Evolutionary conservation across 2,888 invertebrate species (phyloP).

Genomic region (Creontiades dilutus): DNA sequence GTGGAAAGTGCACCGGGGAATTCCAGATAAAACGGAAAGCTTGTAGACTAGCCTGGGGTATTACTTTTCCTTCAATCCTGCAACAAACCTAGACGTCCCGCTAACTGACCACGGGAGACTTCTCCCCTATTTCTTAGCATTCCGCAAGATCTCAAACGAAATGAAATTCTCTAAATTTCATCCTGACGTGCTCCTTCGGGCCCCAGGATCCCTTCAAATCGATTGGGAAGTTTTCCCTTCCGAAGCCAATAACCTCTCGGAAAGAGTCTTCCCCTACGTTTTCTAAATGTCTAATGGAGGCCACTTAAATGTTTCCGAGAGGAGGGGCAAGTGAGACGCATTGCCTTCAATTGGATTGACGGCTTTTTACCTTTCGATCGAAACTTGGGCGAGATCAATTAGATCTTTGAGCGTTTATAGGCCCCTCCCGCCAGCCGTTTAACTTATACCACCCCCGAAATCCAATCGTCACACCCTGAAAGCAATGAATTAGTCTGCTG

Average conservation of each 20-base stretch:
- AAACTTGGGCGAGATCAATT: slow-evolving; percentile 52
- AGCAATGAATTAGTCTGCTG: not conserved
- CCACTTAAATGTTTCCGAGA: slow-evolving; percentile 62
- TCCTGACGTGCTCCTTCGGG: slow-evolving; percentile 41
- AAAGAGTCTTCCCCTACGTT: slow-evolving; percentile 2
- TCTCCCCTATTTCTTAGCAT: slow-evolving; percentile 65
- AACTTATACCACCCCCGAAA: not conserved
- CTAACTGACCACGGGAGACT: slow-evolving; percentile 51
- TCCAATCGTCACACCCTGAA: not conserved
- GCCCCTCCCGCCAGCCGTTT: not conserved
- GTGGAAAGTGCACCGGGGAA: slow-evolving; percentile 46
- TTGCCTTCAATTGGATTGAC: slow-evolving; percentile 56
- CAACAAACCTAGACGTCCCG: slow-evolving; percentile 19
- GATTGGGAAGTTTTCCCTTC: slow-evolving; percentile 42
- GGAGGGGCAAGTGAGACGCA: slow-evolving; percentile 53
- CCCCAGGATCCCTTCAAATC: slow-evolving; percentile 41
- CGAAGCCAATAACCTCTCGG: slow-evolving; percentile 57
- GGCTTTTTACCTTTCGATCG: slow-evolving; percentile 59
- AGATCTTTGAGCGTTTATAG: slow-evolving; percentile 17
- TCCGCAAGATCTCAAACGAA: slow-evolving; percentile 65
- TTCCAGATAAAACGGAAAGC: slow-evolving; percentile 38
- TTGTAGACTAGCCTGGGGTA: slow-evolving; percentile 43
- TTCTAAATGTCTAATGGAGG: slow-evolving; percentile 62
- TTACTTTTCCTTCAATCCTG: slow-evolving; percentile 59
- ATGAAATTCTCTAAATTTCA: slow-evolving; percentile 69